phyloP scores from a whole-genome alignment of 2,797 vertebrate genomes.

The Knipowitschia caucasica region DNA sequence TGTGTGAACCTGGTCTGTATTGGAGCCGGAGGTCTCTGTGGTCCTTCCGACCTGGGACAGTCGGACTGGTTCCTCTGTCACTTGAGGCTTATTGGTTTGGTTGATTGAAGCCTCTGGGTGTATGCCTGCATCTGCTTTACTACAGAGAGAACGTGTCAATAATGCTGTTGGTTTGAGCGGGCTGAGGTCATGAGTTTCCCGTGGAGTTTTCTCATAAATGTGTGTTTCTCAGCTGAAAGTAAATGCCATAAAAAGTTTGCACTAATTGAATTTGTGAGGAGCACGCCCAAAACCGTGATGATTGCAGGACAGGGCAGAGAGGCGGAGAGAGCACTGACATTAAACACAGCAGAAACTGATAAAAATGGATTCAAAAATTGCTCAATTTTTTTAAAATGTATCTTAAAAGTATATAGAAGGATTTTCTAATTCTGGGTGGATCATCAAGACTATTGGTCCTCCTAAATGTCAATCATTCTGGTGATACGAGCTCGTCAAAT shows the following conservation, averaged over 20 bases:
- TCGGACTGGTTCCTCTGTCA: constrained; percentile 59
- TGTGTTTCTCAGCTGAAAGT: constrained; percentile 25
- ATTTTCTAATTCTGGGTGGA: no score
- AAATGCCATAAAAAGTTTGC: constrained; percentile 26
- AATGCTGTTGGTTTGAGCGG: constrained; percentile 4
- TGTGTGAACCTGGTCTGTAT: neutral
- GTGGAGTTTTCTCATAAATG: constrained; percentile 8
- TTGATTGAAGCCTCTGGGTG: constrained; percentile 19
- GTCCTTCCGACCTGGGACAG: constrained; percentile 34
- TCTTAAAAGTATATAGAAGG: no score
- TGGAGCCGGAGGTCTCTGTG: neutral
- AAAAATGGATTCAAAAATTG: no score
- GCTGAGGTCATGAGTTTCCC: neutral
- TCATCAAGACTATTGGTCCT: no score
- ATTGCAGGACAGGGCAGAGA: constrained; percentile 13
- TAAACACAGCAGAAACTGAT: no score
- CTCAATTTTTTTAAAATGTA: no score
- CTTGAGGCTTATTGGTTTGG: constrained; percentile 34
- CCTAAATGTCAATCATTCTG: no score
- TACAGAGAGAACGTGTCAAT: constrained; percentile 12
- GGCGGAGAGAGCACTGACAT: constrained; percentile 14
- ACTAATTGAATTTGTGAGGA: constrained; percentile 23
- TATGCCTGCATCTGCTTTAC: constrained; percentile 18
- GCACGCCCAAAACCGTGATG: constrained; percentile 26
- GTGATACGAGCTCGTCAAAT: no score